A percentile compares a stretch with the other conserved stretches of the same genome.
These are phyloP conservation scores for Halocaridina rubra DNA, from an alignment of 2,888 invertebrate genomes.

Conservation along the genomic window DNA sequence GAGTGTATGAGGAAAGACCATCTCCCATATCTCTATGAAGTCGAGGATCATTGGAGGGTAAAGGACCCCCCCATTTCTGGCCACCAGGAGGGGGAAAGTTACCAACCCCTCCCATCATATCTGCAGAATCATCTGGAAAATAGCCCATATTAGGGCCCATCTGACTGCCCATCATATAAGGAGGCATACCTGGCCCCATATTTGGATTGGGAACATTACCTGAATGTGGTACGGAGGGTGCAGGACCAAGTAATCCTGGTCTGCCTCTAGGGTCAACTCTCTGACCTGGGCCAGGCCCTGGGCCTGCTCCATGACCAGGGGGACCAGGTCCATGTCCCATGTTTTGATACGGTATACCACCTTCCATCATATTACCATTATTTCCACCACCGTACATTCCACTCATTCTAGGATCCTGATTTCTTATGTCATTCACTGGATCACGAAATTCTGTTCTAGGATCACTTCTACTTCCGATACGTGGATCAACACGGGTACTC, in stretches of 20 bases:
- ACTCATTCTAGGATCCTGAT: slow-evolving; percentile 40
- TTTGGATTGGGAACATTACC: not conserved
- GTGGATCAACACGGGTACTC: slow-evolving; percentile 44
- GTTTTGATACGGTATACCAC: slow-evolving; percentile 46
- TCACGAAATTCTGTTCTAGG: slow-evolving; percentile 43
- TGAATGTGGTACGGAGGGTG: slow-evolving; percentile 27
- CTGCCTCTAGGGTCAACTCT: slow-evolving; percentile 43
- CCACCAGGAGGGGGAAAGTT: slow-evolving; percentile 33
- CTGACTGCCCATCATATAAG: slow-evolving; percentile 14
- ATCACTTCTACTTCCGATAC: slow-evolving; percentile 44
- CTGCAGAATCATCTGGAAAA: slow-evolving; percentile 32
- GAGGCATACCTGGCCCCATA: slow-evolving; percentile 20
- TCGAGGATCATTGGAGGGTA: slow-evolving; percentile 46
- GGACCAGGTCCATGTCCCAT: slow-evolving; percentile 19
- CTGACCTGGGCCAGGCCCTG: slow-evolving; percentile 21
- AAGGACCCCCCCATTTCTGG: slow-evolving; percentile 37
- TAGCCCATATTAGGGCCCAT: slow-evolving; percentile 20
- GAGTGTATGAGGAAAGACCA: slow-evolving; percentile 45
- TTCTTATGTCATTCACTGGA: slow-evolving; percentile 38
- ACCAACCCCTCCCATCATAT: slow-evolving; percentile 41
- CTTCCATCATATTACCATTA: slow-evolving; percentile 32
- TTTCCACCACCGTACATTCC: slow-evolving; percentile 46
- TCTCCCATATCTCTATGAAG: slow-evolving; percentile 48
- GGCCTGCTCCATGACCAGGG: not conserved
- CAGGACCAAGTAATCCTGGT: slow-evolving; percentile 58